Evolutionary conservation across 2,888 invertebrate genomes (phyloP), one percentile per base, ranked within the genome.

Genomic region (Anthoptus insignis): DNA sequence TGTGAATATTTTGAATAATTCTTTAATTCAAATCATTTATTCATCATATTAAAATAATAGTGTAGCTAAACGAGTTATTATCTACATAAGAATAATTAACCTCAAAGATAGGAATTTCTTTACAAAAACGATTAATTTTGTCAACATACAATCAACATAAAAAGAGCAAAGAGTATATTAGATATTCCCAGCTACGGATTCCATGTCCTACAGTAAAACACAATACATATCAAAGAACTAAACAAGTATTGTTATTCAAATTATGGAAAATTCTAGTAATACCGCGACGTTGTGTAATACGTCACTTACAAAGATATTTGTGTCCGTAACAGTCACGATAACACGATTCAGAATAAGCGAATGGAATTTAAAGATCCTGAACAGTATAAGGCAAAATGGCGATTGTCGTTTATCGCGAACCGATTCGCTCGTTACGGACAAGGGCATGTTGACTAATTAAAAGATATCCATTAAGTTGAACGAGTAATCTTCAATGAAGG

Each of bases 271-370:
- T 64, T 64, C 64, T 64, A 64, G 64, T 29, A 42, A 42, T 45
- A 34, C 45, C 42, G 54, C 29, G 22, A 32, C 21, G 37, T 57
- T 64, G 45, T 58, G 52, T 58, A 58, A 64, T 32, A 58, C 34
- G 45, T 68, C 56, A 70, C 59, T 58, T 47, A 65, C 50, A 54
- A 32, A 60, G 34, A 47, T 49, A 64, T 64, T 58, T 64, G 64
- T 52, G 42, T 34, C 50, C 57, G 58, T 64, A 65, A 72, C 63
- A 73, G 71, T 74, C 72, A 71, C 73, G 71, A 72, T 74, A 68
- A 73, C 72, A 70, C 73, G 71, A 72, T 73, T 70, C 68, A 68
- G 68, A 69, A 53, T 65, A 70, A 65, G 63, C 61, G 69, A 69
- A 70, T 67, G 71, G 66, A 70, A 73, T 68, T 66, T 59, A 59